phyloP scores from a whole-genome alignment of 2,888 invertebrate genomes.

The Ochropleura leucogaster region DNA sequence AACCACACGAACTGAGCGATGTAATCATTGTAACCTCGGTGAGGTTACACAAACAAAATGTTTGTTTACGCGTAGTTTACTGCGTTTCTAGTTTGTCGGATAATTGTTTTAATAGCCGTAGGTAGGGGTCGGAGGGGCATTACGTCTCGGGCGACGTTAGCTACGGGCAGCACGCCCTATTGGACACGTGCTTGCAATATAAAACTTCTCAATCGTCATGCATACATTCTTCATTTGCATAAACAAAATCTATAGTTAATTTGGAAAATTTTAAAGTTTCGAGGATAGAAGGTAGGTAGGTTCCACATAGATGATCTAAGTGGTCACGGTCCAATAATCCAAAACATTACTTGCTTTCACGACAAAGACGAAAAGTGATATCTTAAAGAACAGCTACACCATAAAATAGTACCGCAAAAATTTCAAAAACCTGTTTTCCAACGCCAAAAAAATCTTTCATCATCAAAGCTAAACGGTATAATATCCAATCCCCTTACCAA shows the following conservation, averaged over 20 bases:
- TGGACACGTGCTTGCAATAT: conserved; percentile 51
- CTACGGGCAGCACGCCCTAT: conserved; percentile 28
- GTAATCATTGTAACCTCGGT: conserved; percentile 75
- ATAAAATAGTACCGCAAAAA: conserved; percentile 56
- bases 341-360: background rate
- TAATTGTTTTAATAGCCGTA: conserved; percentile 75
- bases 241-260: background rate
- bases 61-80: conserved; percentile 67
- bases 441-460: conserved; percentile 52
- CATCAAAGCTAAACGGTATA: conserved; percentile 58
- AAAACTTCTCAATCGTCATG: conserved; percentile 22
- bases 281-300: background rate
- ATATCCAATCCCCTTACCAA: conserved; percentile 56
- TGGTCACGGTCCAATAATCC: background rate
- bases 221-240: conserved; percentile 8
- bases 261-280: background rate
- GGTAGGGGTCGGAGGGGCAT: conserved; percentile 69
- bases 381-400: conserved; percentile 40
- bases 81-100: conserved; percentile 71
- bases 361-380: background rate
- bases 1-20: conserved; percentile 70
- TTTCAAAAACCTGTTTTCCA: conserved; percentile 45
- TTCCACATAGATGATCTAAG: background rate
- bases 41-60: conserved; percentile 71
- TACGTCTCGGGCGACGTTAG: conserved; percentile 56